Conservation (phyloP, 2,113 vertebrate genomes). For the Anhinga anhinga region DNA sequence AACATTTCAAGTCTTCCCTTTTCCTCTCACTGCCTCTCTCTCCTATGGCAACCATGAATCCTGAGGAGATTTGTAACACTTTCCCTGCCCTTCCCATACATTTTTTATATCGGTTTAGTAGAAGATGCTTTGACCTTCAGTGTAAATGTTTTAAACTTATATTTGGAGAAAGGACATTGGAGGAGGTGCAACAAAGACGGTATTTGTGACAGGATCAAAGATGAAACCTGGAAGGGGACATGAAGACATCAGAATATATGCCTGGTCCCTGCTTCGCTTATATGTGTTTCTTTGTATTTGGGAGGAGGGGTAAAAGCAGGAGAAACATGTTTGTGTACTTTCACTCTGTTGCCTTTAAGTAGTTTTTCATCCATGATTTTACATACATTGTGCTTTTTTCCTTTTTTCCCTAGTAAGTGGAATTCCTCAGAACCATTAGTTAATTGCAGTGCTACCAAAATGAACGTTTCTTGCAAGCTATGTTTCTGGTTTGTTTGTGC, state of each 20-base stretch:
- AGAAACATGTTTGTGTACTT: background rate
- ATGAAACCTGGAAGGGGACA: background rate
- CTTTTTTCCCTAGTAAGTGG: background rate
- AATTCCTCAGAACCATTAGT: background rate
- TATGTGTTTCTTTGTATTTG: background rate
- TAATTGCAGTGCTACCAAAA: background rate
- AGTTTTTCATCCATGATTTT: background rate
- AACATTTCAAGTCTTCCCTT: background rate
- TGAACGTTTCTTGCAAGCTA: background rate
- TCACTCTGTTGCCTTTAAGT: background rate
- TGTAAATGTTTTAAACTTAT: background rate
- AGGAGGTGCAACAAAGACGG: background rate
- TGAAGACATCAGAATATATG: background rate
- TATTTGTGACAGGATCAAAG: background rate
- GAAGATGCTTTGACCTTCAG: background rate
- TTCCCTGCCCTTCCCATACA: background rate
- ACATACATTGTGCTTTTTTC: background rate
- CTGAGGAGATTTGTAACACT: background rate
- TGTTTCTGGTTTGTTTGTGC: constrained; percentile 22
- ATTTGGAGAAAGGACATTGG: background rate
- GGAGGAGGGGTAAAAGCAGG: background rate
- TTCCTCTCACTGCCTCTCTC: background rate
- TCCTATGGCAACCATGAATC: background rate
- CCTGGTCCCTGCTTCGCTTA: background rate
- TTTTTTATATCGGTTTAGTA: background rate